A percentile compares a stretch with the other conserved stretches of the same genome.
These are phyloP conservation scores for Zaprionus capensis DNA, from an alignment of 1,140 invertebrate genomes.

Conservation along the genomic window DNA sequence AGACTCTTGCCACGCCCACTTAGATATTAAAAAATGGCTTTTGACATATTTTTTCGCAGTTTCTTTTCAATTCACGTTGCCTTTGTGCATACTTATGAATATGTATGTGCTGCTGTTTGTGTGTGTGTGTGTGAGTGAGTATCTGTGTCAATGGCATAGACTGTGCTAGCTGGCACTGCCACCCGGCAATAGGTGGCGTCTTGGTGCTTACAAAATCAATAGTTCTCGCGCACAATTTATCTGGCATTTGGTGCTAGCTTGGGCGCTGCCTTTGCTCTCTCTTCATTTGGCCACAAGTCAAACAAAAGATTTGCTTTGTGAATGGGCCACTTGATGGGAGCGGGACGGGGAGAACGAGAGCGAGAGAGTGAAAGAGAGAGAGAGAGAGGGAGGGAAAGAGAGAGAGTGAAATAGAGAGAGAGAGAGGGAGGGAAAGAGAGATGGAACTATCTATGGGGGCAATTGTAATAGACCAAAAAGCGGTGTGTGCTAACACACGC, in stretches of 20 bases:
- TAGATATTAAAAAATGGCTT: constrained; percentile 69
- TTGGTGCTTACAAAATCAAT: constrained; percentile 64
- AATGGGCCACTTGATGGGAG: constrained; percentile 32
- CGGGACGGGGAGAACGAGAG: neutral
- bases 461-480: constrained; percentile 67
- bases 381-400: neutral
- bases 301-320: constrained; percentile 63
- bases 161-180: constrained; percentile 37
- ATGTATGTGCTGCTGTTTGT: constrained; percentile 4
- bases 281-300: constrained; percentile 57
- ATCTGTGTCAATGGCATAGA: constrained; percentile 81
- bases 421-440: constrained; percentile 1
- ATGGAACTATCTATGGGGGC: constrained; percentile 21
- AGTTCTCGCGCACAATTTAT: constrained; percentile 70
- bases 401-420: neutral
- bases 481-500: constrained; percentile 21
- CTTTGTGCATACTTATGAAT: constrained; percentile 40
- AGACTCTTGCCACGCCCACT: constrained; percentile 48
- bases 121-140: constrained; percentile 27
- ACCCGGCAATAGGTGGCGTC: neutral
- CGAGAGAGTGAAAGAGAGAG: neutral
- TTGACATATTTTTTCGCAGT: constrained; percentile 76
- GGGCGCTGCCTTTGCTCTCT: constrained; percentile 34
- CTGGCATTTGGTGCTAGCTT: constrained; percentile 36
- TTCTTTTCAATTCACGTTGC: constrained; percentile 72